These are phyloP conservation scores for Amblyopsis hoosieri DNA, from an alignment of 2,797 vertebrate species.

Conservation along the genomic window DNA sequence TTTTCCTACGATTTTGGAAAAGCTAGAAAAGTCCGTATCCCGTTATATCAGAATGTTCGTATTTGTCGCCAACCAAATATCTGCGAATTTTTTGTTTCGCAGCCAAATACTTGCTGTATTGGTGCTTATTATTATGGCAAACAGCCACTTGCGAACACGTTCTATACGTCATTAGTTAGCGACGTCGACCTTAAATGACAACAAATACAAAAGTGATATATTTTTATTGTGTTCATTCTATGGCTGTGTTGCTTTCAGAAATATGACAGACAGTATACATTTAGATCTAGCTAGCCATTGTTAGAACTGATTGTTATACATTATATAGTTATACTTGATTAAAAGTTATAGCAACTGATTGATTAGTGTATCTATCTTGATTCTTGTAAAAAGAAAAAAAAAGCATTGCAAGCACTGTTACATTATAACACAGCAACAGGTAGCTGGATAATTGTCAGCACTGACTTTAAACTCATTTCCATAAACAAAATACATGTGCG, in stretches of 20 bases:
- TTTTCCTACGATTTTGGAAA: conserved; percentile 40
- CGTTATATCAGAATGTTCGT: conserved; percentile 1
- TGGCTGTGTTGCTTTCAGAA: no score
- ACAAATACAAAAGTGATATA: conserved; percentile 41
- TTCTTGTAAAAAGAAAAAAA: no score
- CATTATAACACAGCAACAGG: conserved; percentile 79
- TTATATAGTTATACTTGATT: no score
- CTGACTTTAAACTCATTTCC: conserved; percentile 79
- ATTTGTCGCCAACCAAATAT: background rate
- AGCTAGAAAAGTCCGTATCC: conserved; percentile 14
- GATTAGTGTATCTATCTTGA: no score
- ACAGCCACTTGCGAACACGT: conserved; percentile 70
- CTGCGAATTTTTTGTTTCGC: conserved; percentile 19
- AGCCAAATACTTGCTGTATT: conserved; percentile 26
- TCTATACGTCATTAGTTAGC: conserved; percentile 58
- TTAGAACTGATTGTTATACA: no score
- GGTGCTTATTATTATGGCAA: conserved; percentile 81
- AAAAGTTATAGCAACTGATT: no score
- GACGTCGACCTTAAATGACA: conserved; percentile 67
- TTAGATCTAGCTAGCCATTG: no score
- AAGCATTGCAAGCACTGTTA: conserved; percentile 24
- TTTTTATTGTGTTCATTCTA: background rate
- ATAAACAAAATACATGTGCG: conserved; percentile 77
- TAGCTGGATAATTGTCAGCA: conserved; percentile 78
- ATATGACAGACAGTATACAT: no score